Evolutionary conservation across 2,113 vertebrate species (phyloP).

Genomic region (Oryzias melastigma): DNA sequence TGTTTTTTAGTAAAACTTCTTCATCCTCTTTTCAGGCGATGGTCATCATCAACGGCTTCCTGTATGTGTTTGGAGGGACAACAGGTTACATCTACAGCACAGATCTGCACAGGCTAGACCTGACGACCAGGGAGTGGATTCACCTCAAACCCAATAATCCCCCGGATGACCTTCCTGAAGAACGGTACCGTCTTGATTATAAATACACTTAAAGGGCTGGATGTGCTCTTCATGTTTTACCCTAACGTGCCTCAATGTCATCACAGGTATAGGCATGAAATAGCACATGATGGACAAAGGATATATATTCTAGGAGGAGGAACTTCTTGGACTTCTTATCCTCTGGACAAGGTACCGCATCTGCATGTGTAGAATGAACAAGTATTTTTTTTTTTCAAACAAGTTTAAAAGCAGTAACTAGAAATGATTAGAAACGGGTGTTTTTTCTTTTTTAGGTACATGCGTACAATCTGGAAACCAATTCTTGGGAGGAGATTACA

Average conservation of each 20-base stretch:
- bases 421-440: too few species aligned
- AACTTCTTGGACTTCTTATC: slow-evolving; percentile 97
- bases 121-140: slow-evolving; percentile 93
- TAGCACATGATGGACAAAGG: slow-evolving; percentile 92
- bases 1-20: not conserved
- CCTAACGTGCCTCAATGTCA: not conserved
- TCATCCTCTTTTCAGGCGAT: slow-evolving; percentile 82
- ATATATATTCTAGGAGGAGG: slow-evolving; percentile 98
- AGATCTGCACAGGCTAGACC: slow-evolving; percentile 93
- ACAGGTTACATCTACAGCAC: slow-evolving; percentile 98
- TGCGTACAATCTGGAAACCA: slow-evolving; percentile 96
- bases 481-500: slow-evolving; percentile 95
- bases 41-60: slow-evolving; percentile 95
- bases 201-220: not conserved
- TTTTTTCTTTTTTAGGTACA: slow-evolving; percentile 81
- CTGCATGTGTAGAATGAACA: not conserved
- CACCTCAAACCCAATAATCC: slow-evolving; percentile 95
- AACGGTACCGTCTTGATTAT: slow-evolving; percentile 79
- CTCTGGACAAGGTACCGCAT: slow-evolving; percentile 90
- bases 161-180: slow-evolving; percentile 91
- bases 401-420: too few species aligned
- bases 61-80: slow-evolving; percentile 97
- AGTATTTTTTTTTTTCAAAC: too few species aligned
- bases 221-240: not conserved
- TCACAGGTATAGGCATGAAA: slow-evolving; percentile 94